Evolutionary conservation across 2,797 vertebrate genomes (phyloP).

Genomic region (Menidia menidia): DNA sequence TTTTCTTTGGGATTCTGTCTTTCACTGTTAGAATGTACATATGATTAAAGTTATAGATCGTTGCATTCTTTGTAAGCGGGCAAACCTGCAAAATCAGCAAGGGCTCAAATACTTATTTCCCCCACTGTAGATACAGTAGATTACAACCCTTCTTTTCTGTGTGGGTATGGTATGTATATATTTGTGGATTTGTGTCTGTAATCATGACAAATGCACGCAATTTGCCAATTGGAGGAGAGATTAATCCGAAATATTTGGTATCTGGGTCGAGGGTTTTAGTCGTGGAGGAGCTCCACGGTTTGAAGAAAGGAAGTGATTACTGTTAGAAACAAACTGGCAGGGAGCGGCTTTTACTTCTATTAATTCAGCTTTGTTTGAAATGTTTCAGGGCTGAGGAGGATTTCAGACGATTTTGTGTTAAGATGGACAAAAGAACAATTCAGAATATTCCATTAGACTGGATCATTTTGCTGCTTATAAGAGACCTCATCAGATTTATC

Average conservation of each 20-base stretch:
- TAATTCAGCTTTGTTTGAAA: slow-evolving; percentile 33
- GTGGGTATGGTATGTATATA: slow-evolving; percentile 4
- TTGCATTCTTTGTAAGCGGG: too few species aligned
- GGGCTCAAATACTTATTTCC: too few species aligned
- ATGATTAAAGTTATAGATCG: too few species aligned
- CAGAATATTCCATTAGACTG: slow-evolving; percentile 31
- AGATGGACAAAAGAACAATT: slow-evolving; percentile 27
- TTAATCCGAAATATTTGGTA: slow-evolving; percentile 54
- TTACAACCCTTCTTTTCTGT: slow-evolving; percentile 39
- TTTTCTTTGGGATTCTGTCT: too few species aligned
- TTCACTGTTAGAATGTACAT: too few species aligned
- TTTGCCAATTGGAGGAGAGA: slow-evolving; percentile 46
- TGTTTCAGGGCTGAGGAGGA: too few species aligned
- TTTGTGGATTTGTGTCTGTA: slow-evolving; percentile 45
- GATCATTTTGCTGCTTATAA: slow-evolving; percentile 58
- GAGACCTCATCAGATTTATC: slow-evolving; percentile 33
- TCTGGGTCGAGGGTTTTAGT: too few species aligned
- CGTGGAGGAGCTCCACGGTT: slow-evolving; percentile 8
- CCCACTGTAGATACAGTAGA: slow-evolving; percentile 59
- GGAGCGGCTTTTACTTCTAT: slow-evolving; percentile 35
- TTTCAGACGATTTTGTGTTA: slow-evolving; percentile 12
- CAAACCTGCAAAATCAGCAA: too few species aligned
- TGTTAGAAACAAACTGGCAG: slow-evolving; percentile 39
- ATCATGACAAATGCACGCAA: slow-evolving; percentile 77
- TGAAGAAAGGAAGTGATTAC: not conserved